Evolutionary conservation across 1,140 invertebrate genomes (phyloP).

Genomic region (Pogonomyrmex californicus): DNA sequence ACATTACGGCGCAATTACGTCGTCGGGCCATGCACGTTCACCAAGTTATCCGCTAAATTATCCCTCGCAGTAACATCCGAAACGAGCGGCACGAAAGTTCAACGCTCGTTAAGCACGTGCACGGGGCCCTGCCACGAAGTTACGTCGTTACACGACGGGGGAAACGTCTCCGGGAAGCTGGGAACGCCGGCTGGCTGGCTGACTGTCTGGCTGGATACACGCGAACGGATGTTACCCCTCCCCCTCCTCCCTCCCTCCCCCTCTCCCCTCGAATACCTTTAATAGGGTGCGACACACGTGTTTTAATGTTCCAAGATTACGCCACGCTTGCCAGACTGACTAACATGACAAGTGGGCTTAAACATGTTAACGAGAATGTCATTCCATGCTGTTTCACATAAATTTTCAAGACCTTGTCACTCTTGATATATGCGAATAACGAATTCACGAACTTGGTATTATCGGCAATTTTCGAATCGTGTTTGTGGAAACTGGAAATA

Average conservation of each 20-base stretch:
- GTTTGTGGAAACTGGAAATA: not conserved
- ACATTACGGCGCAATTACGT: slow-evolving; percentile 64
- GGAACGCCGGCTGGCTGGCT: slow-evolving; percentile 37
- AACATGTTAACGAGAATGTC: slow-evolving; percentile 18
- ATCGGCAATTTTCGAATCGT: not conserved
- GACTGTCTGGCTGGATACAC: slow-evolving; percentile 18
- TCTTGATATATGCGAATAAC: not conserved
- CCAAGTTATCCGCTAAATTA: slow-evolving; percentile 74
- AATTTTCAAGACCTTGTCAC: not conserved
- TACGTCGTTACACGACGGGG: slow-evolving; percentile 69
- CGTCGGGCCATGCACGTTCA: slow-evolving; percentile 4
- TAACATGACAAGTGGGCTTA: slow-evolving; percentile 18
- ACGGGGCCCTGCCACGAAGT: slow-evolving; percentile 57
- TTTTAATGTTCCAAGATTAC: slow-evolving; percentile 43
- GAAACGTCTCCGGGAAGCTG: slow-evolving; percentile 47
- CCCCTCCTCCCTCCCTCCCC: no score
- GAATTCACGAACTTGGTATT: not conserved
- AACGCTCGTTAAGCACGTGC: slow-evolving; percentile 74
- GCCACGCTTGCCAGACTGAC: not conserved
- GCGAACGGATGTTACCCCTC: slow-evolving; percentile 37
- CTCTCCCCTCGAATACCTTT: slow-evolving; percentile 4
- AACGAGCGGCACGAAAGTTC: slow-evolving; percentile 68
- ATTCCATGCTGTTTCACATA: not conserved
- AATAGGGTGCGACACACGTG: slow-evolving; percentile 46
- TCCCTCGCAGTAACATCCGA: slow-evolving; percentile 65